Conservation (phyloP, 2,113 vertebrate genomes). For the Spea multiplicata region DNA sequence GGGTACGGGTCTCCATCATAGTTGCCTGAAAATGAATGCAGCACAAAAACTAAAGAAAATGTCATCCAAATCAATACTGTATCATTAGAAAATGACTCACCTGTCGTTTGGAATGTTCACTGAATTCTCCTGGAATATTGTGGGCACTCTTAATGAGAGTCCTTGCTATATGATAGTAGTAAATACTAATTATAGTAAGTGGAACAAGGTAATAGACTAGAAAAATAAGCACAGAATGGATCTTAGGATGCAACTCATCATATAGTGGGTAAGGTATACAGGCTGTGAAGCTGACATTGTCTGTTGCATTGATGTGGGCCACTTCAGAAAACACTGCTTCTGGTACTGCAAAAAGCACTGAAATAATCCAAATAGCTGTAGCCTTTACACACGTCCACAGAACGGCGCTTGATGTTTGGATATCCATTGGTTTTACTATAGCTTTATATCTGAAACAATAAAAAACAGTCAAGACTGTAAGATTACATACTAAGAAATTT, state of each 20-base stretch:
- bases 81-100: conserved; percentile 60
- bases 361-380: conserved; percentile 82
- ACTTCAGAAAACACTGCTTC: conserved; percentile 90
- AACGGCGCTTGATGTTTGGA: conserved; percentile 82
- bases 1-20: too few relatives aligned
- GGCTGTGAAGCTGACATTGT: conserved; percentile 80
- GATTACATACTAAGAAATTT: too few relatives aligned
- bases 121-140: conserved; percentile 88
- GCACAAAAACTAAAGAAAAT: neutral
- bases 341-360: conserved; percentile 80
- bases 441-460: conserved; percentile 82
- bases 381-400: conserved; percentile 86
- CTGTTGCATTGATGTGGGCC: conserved; percentile 65
- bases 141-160: conserved; percentile 88
- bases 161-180: conserved; percentile 89
- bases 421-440: conserved; percentile 95
- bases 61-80: neutral
- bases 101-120: conserved; percentile 89
- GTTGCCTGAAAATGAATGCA: neutral
- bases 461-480: conserved; percentile 6
- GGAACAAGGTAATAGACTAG: conserved; percentile 90
- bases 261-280: conserved; percentile 88
- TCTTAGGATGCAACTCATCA: conserved; percentile 84
- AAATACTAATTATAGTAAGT: conserved; percentile 83
- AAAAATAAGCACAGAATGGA: conserved; percentile 91